Base-by-base conservation (phyloP, 1,140 invertebrate genomes). In the Drosophila azteca region DNA sequence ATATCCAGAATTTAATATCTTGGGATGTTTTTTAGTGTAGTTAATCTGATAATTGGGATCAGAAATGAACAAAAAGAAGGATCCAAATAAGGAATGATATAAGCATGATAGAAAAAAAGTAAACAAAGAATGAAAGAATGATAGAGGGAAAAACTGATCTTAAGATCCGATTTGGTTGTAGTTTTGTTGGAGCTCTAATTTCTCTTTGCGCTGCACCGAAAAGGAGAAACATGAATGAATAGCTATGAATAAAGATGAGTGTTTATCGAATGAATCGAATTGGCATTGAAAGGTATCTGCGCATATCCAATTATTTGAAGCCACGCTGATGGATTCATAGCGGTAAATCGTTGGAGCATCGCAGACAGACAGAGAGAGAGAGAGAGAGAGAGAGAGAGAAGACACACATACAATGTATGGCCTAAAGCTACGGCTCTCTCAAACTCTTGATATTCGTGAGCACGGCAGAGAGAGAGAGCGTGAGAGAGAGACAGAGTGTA, bases 221-320 rank as follows among this genome's bases (percentile, higher is more conserved):
- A 8, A 31, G 31, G 8, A 15, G 8, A 22, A 20, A 48, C 15
- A 22, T 48, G 17, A 48, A 48, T 48, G 9, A 48, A 11, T 48
- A 3, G 15, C 45, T 11, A 20, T n/a, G 26, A n/a, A 39, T 29
- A 31, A 22, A 67, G 45, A 17, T 45, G 15, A 71, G 24, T 39
- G 45, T 64, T 50, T 53, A 65, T 45, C 53, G 52, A 75, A 75
- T 70, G 78, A 76, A 79, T 84, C 66, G 78, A 76, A 79, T 84
- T 79, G 80, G 76, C 80, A 62, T 68, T 79, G 41, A 64, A 67
- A 73, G 53, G 39, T 84, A 77, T 84, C 72, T 73, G 59, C 54
- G 58, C 70, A 79, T 65, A 79, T 53, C 66, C 72, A 76, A 84
- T 80, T 75, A 71, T 51, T 44, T 44, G 55, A 69, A 53, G 43